A percentile compares a stretch with the other conserved stretches of the same genome.
phyloP scores from a whole-genome alignment of 2,113 vertebrate genomes.

The Erinaceus europaeus region DNA sequence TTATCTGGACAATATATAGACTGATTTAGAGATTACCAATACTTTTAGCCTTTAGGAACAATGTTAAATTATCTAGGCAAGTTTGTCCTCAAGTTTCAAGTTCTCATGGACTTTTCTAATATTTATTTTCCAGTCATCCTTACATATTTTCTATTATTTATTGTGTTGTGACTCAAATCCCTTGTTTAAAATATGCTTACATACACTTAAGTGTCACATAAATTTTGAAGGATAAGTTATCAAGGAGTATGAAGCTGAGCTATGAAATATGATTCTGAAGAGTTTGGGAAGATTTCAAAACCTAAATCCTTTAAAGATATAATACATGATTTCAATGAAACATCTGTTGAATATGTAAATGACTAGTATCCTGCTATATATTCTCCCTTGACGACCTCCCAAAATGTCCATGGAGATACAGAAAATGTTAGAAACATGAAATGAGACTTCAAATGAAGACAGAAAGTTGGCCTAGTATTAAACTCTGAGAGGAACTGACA shows the following conservation, averaged over 20 bases:
- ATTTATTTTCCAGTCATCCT: neutral
- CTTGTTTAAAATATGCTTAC: neutral
- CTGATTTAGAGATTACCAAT: neutral
- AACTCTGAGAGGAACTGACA: neutral
- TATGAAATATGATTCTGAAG: neutral
- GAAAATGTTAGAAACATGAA: too few relatives aligned
- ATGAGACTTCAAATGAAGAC: too few relatives aligned
- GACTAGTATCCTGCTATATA: neutral
- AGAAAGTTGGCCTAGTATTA: neutral
- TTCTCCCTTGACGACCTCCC: neutral
- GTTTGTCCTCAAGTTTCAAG: neutral
- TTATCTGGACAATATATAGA: neutral
- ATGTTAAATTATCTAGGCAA: neutral
- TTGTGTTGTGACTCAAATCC: neutral
- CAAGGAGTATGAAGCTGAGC: neutral
- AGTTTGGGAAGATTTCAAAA: conserved; percentile 6
- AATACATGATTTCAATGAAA: conserved; percentile 26
- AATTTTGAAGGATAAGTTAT: neutral
- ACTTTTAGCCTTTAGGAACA: neutral
- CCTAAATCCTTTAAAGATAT: conserved; percentile 18
- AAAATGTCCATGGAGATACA: neutral
- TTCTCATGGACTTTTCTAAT: neutral
- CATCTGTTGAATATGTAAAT: neutral
- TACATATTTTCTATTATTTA: neutral
- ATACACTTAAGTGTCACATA: neutral